Evolutionary conservation across 2,888 invertebrate genomes (phyloP).

Genomic region (Synergus japonicus): DNA sequence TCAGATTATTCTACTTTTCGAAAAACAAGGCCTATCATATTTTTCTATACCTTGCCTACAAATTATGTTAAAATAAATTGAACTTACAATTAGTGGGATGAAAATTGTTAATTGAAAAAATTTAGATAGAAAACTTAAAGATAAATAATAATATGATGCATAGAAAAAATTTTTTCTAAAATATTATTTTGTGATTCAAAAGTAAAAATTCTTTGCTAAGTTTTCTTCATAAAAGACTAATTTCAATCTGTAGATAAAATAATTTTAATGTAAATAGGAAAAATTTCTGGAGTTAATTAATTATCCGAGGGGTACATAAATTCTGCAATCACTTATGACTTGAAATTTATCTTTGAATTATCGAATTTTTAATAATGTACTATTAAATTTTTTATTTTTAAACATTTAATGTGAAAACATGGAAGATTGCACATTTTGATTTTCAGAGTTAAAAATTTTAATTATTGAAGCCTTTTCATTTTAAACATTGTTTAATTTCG

Average conservation of each 20-base stretch:
- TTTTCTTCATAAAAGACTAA: background rate
- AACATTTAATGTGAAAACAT: no score
- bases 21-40: slow-evolving; percentile 10
- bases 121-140: slow-evolving; percentile 15
- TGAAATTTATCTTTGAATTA: no score
- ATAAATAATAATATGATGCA: background rate
- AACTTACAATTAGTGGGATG: background rate
- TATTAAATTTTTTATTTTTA: no score
- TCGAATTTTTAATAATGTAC: no score
- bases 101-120: slow-evolving; percentile 1
- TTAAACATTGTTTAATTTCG: background rate
- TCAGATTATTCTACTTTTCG: slow-evolving; percentile 21
- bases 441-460: no score
- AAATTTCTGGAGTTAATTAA: slow-evolving; percentile 23
- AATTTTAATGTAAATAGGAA: background rate
- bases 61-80: background rate
- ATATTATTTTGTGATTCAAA: background rate
- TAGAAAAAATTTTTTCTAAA: background rate
- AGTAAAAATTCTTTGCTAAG: background rate
- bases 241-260: background rate
- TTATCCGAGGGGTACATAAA: slow-evolving; percentile 4
- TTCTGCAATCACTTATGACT: background rate
- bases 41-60: slow-evolving; percentile 15
- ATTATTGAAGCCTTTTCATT: no score
- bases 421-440: no score